Conservation (phyloP, 1,140 invertebrate genomes). For the Drosophila sp. region DNA sequence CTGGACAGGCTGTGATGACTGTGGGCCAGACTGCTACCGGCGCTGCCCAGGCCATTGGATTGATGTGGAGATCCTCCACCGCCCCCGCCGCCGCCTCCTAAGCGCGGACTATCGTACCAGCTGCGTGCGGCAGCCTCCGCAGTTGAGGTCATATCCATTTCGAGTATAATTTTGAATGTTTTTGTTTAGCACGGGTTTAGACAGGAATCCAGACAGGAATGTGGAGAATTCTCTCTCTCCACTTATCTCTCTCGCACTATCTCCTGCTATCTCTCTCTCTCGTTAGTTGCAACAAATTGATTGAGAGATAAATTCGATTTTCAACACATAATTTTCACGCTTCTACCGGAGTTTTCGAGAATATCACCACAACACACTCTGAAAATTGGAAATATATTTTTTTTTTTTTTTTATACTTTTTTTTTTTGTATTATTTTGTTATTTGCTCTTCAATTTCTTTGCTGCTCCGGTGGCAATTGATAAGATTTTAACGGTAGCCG, state of each 20-base stretch:
- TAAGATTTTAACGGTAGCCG: conserved; percentile 69
- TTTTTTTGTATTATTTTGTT: conserved; percentile 36
- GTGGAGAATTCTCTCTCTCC: conserved; percentile 20
- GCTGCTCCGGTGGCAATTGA: conserved; percentile 47
- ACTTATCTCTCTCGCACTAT: background rate
- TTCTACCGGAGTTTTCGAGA: conserved; percentile 17
- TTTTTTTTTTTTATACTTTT: conserved; percentile 43
- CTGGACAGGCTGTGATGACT: conserved; percentile 79
- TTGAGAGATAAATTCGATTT: conserved; percentile 4
- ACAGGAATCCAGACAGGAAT: conserved; percentile 41
- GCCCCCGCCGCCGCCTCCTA: conserved; percentile 68
- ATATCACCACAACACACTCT: conserved; percentile 14
- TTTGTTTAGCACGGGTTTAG: conserved; percentile 58
- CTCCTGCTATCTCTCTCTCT: background rate
- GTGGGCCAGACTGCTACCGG: conserved; percentile 71
- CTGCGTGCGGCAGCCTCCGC: conserved; percentile 83
- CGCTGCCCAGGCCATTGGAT: conserved; percentile 71
- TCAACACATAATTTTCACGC: conserved; percentile 48
- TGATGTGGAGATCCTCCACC: conserved; percentile 79
- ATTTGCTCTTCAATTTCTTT: conserved; percentile 44
- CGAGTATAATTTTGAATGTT: conserved; percentile 83
- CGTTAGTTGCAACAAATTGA: background rate
- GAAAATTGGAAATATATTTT: conserved; percentile 19
- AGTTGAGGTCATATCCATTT: conserved; percentile 83
- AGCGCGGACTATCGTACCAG: conserved; percentile 82